Evolutionary conservation across 2,888 invertebrate genomes (phyloP).

Genomic region (Pseudolycoriella hygida): DNA sequence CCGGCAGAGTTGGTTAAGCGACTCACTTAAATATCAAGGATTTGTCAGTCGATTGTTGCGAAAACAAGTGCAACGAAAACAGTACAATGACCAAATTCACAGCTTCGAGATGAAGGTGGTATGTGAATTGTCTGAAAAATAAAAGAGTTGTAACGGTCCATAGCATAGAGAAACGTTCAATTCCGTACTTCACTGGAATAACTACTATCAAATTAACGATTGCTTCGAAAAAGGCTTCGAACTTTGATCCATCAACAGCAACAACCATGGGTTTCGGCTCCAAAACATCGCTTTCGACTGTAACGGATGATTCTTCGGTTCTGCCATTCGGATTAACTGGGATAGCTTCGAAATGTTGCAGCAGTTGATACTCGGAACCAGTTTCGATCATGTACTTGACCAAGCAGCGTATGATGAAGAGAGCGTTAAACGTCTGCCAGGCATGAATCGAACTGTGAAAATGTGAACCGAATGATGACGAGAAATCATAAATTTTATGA

Average conservation of each 20-base stretch:
- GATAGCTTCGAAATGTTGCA: slow-evolving; percentile 58
- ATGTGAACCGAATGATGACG: no score
- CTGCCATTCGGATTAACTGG: slow-evolving; percentile 20
- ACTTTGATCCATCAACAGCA: slow-evolving; percentile 25
- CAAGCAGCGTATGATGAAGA: slow-evolving; percentile 74
- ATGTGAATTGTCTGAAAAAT: slow-evolving; percentile 55
- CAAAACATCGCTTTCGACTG: background rate
- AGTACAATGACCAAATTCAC: slow-evolving; percentile 72
- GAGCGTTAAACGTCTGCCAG: slow-evolving; percentile 88
- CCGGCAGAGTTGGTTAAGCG: background rate
- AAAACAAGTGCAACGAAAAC: slow-evolving; percentile 75
- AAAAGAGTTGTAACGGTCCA: slow-evolving; percentile 8
- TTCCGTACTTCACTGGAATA: slow-evolving; percentile 26
- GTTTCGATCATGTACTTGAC: slow-evolving; percentile 82
- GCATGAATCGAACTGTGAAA: slow-evolving; percentile 44
- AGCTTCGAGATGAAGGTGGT: slow-evolving; percentile 71
- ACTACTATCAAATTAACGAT: slow-evolving; percentile 28
- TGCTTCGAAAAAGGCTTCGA: slow-evolving; percentile 27
- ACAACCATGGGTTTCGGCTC: slow-evolving; percentile 7
- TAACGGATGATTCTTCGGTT: slow-evolving; percentile 17
- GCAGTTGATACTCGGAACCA: slow-evolving; percentile 71
- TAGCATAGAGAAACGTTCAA: no score
- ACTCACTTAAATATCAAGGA: slow-evolving; percentile 37
- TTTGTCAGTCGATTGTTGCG: slow-evolving; percentile 48
- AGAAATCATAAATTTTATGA: background rate